Evolutionary conservation across 2,113 vertebrate species (phyloP), one percentile per base, ranked within the genome.

Genomic region (Spizaetus ornatus): DNA sequence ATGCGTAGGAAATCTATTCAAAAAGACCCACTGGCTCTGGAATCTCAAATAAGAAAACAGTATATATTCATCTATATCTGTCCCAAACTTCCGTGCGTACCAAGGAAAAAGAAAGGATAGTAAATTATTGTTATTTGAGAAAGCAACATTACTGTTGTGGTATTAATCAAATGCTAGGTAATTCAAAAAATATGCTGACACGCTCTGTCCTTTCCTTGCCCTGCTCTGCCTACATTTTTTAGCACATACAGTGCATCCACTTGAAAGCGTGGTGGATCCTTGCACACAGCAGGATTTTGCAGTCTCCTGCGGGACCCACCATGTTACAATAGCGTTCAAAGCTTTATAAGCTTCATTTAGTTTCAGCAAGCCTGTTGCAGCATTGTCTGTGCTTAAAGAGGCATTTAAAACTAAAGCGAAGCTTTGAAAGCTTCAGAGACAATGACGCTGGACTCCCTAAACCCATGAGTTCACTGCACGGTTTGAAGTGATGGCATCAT

Each of bases 321-420:
- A 47, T 84, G 61, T 88, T 74, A 97, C 93, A 96, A 96, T 93
- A 96, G 95, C 62, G 2, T 94, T 95, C 87, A 96, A 97, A 96
- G 95, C 97, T 97, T 96, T 92, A 88, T 96, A 96, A 97, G 96
- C 97, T 96, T 96, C 97, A 89, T 96, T 96, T 94, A 88, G 91
- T 95, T 97, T 93, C 95, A 94, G 92, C 95, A 91, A 91, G 93
- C 89, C 91, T 95, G 69, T 78, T 82, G 90, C 76, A 95, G 95
- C 94, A 95, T 96, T 94, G 95, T 97, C 91, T 88, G 89, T 97
- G 94, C 95, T 95, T 96, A 97, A 97, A 96, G 82, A 95, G 91
- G 96, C 97, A 95, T 96, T 96, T 95, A 93, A 93, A 97, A 94
- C 92, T 80, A 93, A 96, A 84, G 93, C 66, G 61, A 97, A 91